Conservation (phyloP, 2,888 invertebrate species). For the Argyresthia albistria region DNA sequence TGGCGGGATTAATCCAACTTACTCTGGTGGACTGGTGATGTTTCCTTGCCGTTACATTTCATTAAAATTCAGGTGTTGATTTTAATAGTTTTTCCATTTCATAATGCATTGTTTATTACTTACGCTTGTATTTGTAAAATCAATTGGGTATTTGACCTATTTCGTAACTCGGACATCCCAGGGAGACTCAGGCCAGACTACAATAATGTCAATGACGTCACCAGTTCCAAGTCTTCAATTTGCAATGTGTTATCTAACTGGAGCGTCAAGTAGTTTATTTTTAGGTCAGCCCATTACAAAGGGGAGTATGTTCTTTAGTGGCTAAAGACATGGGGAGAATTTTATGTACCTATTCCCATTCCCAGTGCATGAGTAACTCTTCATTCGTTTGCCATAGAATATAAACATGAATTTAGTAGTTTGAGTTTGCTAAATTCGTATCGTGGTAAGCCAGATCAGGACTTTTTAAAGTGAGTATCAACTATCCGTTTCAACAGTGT, state of each 20-base stretch:
- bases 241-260: background rate
- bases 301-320: slow-evolving; percentile 29
- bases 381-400: too few relatives aligned
- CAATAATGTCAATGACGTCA: background rate
- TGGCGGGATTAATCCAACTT: too few relatives aligned
- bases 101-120: too few relatives aligned
- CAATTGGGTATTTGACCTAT: too few relatives aligned
- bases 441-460: too few relatives aligned
- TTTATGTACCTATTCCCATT: background rate
- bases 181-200: too few relatives aligned
- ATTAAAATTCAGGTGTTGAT: background rate
- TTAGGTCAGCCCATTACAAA: slow-evolving; percentile 34
- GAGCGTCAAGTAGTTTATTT: slow-evolving; percentile 26
- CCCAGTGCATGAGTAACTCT: background rate
- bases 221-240: background rate
- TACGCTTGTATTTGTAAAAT: too few relatives aligned
- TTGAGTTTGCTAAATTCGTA: background rate
- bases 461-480: too few relatives aligned
- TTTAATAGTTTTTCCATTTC: background rate
- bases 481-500: too few relatives aligned
- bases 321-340: background rate
- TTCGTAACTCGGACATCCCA: too few relatives aligned
- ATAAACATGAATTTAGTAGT: background rate
- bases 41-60: too few relatives aligned
- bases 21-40: background rate